phyloP scores from a whole-genome alignment of 2,113 vertebrate genomes.

The Cyanoderma ruficeps region DNA sequence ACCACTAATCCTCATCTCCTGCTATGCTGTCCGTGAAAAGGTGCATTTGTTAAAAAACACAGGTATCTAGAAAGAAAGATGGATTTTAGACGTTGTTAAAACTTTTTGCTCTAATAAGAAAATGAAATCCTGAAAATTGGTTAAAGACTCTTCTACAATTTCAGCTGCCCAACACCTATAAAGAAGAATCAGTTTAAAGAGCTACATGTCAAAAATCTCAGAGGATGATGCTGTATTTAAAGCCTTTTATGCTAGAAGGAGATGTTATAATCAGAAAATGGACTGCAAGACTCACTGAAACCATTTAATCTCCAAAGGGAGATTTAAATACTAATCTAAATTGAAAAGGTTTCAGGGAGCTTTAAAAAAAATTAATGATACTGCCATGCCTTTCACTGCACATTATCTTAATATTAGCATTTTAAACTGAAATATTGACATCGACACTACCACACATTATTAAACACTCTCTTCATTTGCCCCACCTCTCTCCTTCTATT shows the following conservation, averaged over 20 bases:
- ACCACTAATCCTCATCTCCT: background rate
- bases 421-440: background rate
- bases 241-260: background rate
- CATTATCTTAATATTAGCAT: background rate
- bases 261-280: constrained; percentile 53
- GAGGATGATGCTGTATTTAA: constrained; percentile 7
- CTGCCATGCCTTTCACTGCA: background rate
- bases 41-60: background rate
- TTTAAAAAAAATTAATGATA: constrained; percentile 45
- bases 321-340: constrained; percentile 62
- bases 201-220: background rate
- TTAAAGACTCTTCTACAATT: background rate
- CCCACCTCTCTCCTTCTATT: background rate
- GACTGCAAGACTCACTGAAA: constrained; percentile 22
- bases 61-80: background rate
- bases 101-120: background rate
- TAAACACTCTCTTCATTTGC: background rate
- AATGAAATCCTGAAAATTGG: background rate
- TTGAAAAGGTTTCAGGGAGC: constrained; percentile 37
- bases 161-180: background rate
- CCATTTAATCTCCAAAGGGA: constrained; percentile 36
- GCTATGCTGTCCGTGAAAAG: background rate
- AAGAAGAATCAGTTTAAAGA: background rate
- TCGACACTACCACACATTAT: background rate
- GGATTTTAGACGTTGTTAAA: background rate